Evolutionary conservation across 2,113 vertebrate species (phyloP), one percentile per base, ranked within the genome.

Genomic region (Oostethus manadensis): DNA sequence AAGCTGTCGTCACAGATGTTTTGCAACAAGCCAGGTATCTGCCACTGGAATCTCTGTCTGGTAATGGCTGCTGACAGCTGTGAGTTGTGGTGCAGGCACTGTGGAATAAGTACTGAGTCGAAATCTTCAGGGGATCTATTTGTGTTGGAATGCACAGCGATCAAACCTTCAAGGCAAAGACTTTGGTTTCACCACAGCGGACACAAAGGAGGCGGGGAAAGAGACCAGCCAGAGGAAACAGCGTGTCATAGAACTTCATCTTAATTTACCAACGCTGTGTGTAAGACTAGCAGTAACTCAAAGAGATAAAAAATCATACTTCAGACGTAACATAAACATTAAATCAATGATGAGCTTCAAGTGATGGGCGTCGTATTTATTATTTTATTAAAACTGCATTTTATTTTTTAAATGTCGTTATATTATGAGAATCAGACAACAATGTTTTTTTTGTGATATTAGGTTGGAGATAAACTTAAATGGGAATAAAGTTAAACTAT

Each of bases 141-240:
- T 63, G 64, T 74, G 79, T 45, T 56, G 83, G 81, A 82, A 88
- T 87, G 83, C 62, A 54, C 14, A 53, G 46, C 42, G 47, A 72
- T 77, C 44, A 45, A 76, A 59, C 51, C 65, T 68, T 64, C 44
- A 57, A 56, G 59, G 61, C 63, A 66, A 66, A 46, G 56, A 76
- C 51, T 66, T 58, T 21, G 56, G 13, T 64, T 59, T 33, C 44
- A 66, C 57, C 67, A 26, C 46, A 62, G 58, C 62, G 29, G 14
- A 45, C 47, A 45, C 51, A 48, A 8, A 45, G n/a, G 56, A 23
- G 7, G 26, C 60, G 15, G 43, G 47, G 11, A 45, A 51, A 43
- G 51, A n/a, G 47, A 53, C 58, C 62, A 72, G 56, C 58, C 35
- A 62, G 58, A 64, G 44, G 54, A 69, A 64, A 49, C 33, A 40